Percentiles rank a stretch among this genome's conserved stretches.
Evolutionary conservation across 2,888 invertebrate species (phyloP).

Genomic region (Strigamia maritima): DNA sequence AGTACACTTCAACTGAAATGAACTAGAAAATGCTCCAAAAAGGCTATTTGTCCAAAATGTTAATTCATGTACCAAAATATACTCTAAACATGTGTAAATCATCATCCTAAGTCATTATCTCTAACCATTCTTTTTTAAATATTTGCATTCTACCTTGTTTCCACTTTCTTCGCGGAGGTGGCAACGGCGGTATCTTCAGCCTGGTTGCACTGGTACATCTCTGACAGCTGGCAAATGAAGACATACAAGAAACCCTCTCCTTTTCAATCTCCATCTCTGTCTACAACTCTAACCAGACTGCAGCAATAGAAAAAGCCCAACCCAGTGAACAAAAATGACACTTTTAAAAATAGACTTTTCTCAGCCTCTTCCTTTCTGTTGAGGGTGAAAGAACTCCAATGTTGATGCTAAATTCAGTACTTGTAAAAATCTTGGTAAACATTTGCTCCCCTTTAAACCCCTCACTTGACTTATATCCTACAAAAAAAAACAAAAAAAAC

Average conservation of each 20-base stretch:
- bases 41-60: not conserved
- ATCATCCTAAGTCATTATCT: no score
- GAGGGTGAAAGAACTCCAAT: not conserved
- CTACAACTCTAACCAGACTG: not conserved
- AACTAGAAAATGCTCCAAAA: not conserved
- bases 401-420: not conserved
- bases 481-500: not conserved
- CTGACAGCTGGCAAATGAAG: not conserved
- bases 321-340: not conserved
- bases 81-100: no score
- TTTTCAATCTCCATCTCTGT: not conserved
- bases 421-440: not conserved
- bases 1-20: not conserved
- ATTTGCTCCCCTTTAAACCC: not conserved
- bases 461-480: not conserved
- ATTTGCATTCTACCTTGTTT: not conserved
- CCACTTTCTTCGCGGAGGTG: not conserved
- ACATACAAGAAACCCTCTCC: not conserved
- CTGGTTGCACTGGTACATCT: not conserved
- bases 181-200: not conserved
- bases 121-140: no score
- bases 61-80: no score
- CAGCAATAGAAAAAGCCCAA: not conserved
- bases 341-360: conserved; percentile 8
- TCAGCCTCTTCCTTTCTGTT: not conserved